Evolutionary conservation across 1,140 invertebrate genomes (phyloP).

Genomic region (Chrysopa pallens): DNA sequence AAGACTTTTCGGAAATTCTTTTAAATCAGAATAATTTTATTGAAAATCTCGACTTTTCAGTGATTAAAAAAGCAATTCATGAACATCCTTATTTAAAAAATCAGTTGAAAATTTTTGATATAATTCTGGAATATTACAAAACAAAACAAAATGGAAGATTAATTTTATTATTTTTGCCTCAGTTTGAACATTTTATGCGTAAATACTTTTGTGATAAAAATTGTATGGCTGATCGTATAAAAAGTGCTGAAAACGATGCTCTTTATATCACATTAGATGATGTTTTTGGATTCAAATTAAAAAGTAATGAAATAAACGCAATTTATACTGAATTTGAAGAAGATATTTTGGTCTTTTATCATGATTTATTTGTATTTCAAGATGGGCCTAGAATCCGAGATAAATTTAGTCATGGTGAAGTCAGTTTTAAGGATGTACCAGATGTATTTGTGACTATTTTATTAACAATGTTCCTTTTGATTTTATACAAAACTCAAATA

Average conservation of each 20-base stretch:
- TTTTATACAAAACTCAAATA: background rate
- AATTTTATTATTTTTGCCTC: background rate
- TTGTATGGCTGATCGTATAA: background rate
- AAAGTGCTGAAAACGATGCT: background rate
- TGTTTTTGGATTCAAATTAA: background rate
- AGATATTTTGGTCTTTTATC: background rate
- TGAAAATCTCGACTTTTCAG: too few species aligned
- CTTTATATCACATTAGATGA: background rate
- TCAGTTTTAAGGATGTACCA: background rate
- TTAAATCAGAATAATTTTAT: too few species aligned
- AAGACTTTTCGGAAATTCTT: background rate
- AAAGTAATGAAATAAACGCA: background rate
- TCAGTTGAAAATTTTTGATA: background rate
- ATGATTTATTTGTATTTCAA: background rate
- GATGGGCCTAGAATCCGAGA: background rate
- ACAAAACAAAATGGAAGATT: background rate
- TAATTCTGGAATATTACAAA: background rate
- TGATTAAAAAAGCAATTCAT: too few species aligned
- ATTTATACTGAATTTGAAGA: background rate
- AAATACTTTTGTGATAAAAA: too few species aligned
- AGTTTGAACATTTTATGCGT: background rate
- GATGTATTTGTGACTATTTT: background rate
- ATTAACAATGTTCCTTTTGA: background rate
- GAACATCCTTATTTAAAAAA: too few species aligned
- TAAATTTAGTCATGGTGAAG: constrained; percentile 2